Evolutionary conservation across 2,113 vertebrate genomes (phyloP).

Genomic region (Epinephelus cyanopodus): DNA sequence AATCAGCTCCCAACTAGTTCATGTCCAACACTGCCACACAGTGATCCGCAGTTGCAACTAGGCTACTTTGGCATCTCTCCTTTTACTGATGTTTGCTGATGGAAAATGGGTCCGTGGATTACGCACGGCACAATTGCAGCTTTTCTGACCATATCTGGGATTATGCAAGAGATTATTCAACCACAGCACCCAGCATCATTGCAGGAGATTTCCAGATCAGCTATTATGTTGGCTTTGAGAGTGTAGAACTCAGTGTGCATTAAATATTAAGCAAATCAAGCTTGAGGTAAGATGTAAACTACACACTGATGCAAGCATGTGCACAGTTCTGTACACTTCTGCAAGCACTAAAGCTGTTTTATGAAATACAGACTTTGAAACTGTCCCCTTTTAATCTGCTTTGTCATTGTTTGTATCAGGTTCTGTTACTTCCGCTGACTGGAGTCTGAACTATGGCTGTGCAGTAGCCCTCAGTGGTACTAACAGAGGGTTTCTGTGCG

Average conservation of each 20-base stretch:
- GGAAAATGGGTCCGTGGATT: slow-evolving; percentile 6
- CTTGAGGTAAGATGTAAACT: not conserved
- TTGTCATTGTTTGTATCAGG: slow-evolving; percentile 27
- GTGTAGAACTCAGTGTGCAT: not conserved
- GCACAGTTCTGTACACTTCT: too few species aligned
- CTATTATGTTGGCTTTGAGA: not conserved
- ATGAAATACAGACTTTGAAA: not conserved
- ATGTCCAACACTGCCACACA: not conserved
- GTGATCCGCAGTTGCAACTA: slow-evolving; percentile 22
- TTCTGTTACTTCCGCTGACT: slow-evolving; percentile 10
- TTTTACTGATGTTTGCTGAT: slow-evolving; percentile 14
- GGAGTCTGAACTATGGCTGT: slow-evolving; percentile 27
- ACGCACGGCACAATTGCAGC: not conserved
- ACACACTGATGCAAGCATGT: not conserved
- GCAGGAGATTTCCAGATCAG: not conserved
- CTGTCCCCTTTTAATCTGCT: slow-evolving; percentile 23
- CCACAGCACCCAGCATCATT: not conserved
- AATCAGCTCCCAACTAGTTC: not conserved
- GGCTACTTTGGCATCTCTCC: slow-evolving; percentile 3
- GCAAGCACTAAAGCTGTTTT: not conserved
- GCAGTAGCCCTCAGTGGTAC: slow-evolving; percentile 53
- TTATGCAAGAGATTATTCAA: not conserved
- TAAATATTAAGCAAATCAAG: not conserved
- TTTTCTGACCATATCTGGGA: slow-evolving; percentile 6
- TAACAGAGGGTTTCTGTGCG: slow-evolving; percentile 82